Conservation (phyloP, 2,797 vertebrate species). For the Enteromius treurensis region DNA sequence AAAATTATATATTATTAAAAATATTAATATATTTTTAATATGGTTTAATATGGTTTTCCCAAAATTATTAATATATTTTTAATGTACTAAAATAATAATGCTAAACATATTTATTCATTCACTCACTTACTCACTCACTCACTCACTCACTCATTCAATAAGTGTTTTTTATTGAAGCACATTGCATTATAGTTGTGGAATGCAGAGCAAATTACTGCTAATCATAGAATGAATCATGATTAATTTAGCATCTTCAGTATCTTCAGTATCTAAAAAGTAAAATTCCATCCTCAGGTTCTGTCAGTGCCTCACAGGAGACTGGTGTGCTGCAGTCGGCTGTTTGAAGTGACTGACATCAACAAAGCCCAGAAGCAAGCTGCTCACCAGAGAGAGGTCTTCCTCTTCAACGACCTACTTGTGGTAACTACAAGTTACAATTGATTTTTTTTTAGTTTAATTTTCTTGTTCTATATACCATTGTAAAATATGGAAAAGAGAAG, state of each 20-base stretch:
- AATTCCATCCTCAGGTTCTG: slow-evolving; percentile 91
- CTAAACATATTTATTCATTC: too few relatives aligned
- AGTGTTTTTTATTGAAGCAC: neutral
- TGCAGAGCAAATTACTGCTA: neutral
- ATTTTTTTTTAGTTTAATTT: neutral
- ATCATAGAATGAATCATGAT: neutral
- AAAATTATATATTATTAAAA: neutral
- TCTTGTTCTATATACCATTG: neutral
- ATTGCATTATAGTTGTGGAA: neutral
- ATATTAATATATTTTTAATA: too few relatives aligned
- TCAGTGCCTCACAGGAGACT: slow-evolving; percentile 94
- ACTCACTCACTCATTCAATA: neutral
- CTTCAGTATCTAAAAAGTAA: too few relatives aligned
- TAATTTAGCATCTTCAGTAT: neutral
- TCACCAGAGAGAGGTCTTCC: slow-evolving; percentile 98
- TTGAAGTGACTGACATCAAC: slow-evolving; percentile 94
- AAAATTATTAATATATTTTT: neutral
- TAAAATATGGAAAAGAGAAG: neutral
- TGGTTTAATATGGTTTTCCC: too few relatives aligned
- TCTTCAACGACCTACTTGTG: slow-evolving; percentile 98
- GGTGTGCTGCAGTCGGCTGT: slow-evolving; percentile 98
- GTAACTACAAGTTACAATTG: slow-evolving; percentile 69
- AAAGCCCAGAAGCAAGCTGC: slow-evolving; percentile 97
- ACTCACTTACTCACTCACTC: too few relatives aligned
- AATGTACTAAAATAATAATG: neutral